A percentile compares a stretch with the other conserved stretches of the same genome.
Conservation (phyloP, 2,888 invertebrate species). For the Marasmarcha lunaedactyla region DNA sequence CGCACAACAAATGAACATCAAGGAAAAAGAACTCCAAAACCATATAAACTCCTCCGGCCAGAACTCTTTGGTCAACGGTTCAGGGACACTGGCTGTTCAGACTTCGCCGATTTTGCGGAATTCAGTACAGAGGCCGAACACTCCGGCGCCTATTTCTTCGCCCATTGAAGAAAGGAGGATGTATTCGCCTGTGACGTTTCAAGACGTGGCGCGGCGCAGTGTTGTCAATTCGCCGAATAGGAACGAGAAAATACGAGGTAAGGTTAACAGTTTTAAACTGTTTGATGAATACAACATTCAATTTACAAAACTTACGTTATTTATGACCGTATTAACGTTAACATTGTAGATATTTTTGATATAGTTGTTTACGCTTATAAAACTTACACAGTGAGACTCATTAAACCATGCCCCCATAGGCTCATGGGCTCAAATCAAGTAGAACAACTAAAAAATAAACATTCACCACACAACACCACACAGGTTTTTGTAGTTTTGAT, state of each 20-base stretch:
- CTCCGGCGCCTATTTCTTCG: conserved; percentile 34
- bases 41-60: conserved; percentile 26
- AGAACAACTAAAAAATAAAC: no score
- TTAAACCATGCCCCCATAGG: no score
- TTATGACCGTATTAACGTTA: no score
- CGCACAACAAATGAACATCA: conserved; percentile 38
- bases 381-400: no score
- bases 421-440: no score
- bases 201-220: conserved; percentile 84
- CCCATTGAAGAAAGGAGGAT: conserved; percentile 76
- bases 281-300: no score
- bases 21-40: conserved; percentile 34
- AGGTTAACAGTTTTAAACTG: neutral
- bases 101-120: conserved; percentile 22
- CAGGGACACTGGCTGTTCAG: conserved; percentile 23
- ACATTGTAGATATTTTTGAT: no score
- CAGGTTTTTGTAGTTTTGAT: no score
- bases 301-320: no score
- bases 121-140: conserved; percentile 17
- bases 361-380: no score
- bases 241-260: conserved; percentile 36
- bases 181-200: conserved; percentile 87
- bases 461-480: no score
- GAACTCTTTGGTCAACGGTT: conserved; percentile 26
- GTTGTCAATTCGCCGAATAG: conserved; percentile 80